Base-by-base conservation (phyloP, 2,888 invertebrate genomes). In the Polydesmus complanatus region DNA sequence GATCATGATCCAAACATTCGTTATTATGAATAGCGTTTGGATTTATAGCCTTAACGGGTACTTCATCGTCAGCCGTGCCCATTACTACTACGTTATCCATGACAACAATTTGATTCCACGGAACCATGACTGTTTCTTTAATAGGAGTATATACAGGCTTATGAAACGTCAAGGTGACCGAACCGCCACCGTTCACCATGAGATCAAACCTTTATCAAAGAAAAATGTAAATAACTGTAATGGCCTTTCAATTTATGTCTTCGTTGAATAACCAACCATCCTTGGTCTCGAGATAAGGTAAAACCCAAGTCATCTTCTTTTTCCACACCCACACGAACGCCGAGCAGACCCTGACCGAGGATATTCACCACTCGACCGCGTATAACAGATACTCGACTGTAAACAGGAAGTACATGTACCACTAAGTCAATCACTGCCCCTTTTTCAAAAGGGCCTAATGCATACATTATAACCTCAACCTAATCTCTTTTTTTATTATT, bases 151-250 rank as follows among this genome's bases (percentile, higher is more conserved):
- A 93, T 1, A 92, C 92, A 51, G 89, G 85, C 63, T 92, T 80
- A 62, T 95, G 93, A 72, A 98, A 96, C 73, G 93, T 90, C 57
- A 98, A 77, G 0, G 90, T 93, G 1, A 98, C 91, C 1, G 94
- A 92, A 0, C 95, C 95, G 1, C 97, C 98, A n/a, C 98, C 98
- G 75, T 99, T 98, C 19, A 98, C 96, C 71, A 98, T 81, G 57
- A 99, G 81, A 77, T 99, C 98, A 78, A 98, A 99, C 65, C 77
- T 78, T 14, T 21, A 18, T 14, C 11, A n/a, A 47, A 47, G 18
- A 47, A n/a, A 47, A 55, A 22, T 55, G 14, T n/a, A 21, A 21
- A n/a, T 56, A 56, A 22, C 53, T 56, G 3, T n/a, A 21, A 21
- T 52, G 8, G 14, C 37, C 5, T 37, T 37, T 37, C 5, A 19